A percentile compares a stretch with the other conserved stretches of the same genome.
Conservation (phyloP, 2,113 vertebrate genomes). For the Ammodytes dubius region DNA sequence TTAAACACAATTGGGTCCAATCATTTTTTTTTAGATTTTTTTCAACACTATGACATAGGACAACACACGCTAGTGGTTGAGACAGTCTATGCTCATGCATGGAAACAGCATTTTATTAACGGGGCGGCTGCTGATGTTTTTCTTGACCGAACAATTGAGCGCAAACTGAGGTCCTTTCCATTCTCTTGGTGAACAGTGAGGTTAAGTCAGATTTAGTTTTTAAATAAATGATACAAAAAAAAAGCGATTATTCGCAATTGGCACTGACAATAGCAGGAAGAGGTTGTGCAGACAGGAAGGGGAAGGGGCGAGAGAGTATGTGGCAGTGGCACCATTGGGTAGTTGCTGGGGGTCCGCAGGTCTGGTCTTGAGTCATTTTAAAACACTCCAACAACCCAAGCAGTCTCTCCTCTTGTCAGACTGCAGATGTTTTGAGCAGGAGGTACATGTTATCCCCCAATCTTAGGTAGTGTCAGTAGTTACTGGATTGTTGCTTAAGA, state of each 20-base stretch:
- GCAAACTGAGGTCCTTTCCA: conserved; percentile 49
- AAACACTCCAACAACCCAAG: conserved; percentile 21
- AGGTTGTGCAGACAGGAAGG: conserved; percentile 71
- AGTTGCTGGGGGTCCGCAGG: conserved; percentile 44
- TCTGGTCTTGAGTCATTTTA: conserved; percentile 31
- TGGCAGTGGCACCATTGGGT: conserved; percentile 17
- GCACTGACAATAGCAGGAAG: conserved; percentile 83
- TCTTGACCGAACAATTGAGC: conserved; percentile 32
- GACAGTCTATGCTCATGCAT: no score
- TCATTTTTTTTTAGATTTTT: conserved; percentile 9
- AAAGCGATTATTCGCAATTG: conserved; percentile 68
- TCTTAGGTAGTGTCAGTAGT: conserved; percentile 9
- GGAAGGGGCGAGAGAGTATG: conserved; percentile 49
- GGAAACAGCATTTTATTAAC: conserved; percentile 29
- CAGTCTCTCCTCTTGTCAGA: conserved; percentile 24
- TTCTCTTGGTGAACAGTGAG: conserved; percentile 54
- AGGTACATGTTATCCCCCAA: conserved; percentile 24
- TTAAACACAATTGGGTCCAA: neutral
- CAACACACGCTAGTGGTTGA: no score
- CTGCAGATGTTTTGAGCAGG: conserved; percentile 13
- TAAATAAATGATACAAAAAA: conserved; percentile 67
- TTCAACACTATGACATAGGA: neutral
- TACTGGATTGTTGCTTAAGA: conserved; percentile 42
- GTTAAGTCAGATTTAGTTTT: conserved; percentile 56
- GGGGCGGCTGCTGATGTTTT: conserved; percentile 18